Base-by-base conservation (phyloP, 2,888 invertebrate species). In the Ethmia dodecea region DNA sequence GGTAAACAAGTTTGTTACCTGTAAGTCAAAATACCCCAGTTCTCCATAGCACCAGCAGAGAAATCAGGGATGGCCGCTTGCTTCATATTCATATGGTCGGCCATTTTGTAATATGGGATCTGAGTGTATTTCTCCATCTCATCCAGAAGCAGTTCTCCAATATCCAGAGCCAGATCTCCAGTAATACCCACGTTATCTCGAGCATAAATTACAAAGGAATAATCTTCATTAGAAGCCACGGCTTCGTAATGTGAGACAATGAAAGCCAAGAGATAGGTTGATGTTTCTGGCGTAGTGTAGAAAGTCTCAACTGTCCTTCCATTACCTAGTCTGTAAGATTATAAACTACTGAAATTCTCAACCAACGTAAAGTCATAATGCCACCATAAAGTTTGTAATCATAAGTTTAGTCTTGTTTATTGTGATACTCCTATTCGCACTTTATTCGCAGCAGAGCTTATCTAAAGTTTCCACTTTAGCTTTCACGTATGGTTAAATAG, bases 211-310 rank as follows among this genome's bases (percentile, higher is more conserved):
- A 63, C 44, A 43, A 86, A 84, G 6, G 83, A 81, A 0, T 9
- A 0, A 12, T 70, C 42, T 11, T 47, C 57, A 15, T 66, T 66
- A 0, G 38, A 24, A 1, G 72, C 60, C 0, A 76, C 65, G 1
- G 31, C 48, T 13, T 49, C 38, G n/a, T 93, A 92, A 49, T 94
- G 92, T n/a, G 94, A 94, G 0, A 97, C 91, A 1, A 95, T 90
- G 58, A 97, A 92, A 0, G 96, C 96, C 9, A 96, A 86, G 28
- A 97, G 79, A 58, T 97, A 97, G 0, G 95, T 93, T 0, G 94
- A 93, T 87, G 95, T 95, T 11, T 64, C 40, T 0, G 91, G 90
- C 0, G 91, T 90, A 9, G 84, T 83, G 44, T 75, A 46, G 60
- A 90, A 92, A 1, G 63, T 61, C 42, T 86, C 86, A 0, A 73